Base-by-base conservation (phyloP, 2,797 vertebrate genomes). In the Intellagama lesueurii region DNA sequence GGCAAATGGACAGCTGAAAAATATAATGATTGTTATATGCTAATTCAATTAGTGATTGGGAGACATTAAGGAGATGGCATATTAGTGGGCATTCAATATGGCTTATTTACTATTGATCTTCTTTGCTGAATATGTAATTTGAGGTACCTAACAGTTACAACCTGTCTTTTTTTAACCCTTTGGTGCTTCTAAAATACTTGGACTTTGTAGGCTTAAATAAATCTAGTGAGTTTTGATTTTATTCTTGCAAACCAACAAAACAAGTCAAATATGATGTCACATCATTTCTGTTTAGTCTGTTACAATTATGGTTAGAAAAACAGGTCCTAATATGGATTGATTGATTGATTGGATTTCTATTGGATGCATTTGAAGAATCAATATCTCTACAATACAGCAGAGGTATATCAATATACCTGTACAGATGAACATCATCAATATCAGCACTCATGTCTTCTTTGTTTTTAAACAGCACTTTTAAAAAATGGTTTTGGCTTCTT, bases 211-310 rank as follows among this genome's bases (percentile, higher is more conserved):
- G 6, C 69, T 91, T 90, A 66, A 17, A 91, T 72, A 90, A 83
- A 88, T 64, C 40, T 87, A 91, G 80, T 85, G 82, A 90, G 81
- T 91, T 94, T 47, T 94, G 96, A 93, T 70, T 0, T 0, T 17
- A 93, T 28, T 91, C 85, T 85, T 92, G 81, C 87, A 96, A 87
- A 90, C 88, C 88, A 94, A 91, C 78, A 47, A 95, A 94, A 92
- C 77, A 83, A 89, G 90, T 92, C 83, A 92, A 87, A 95, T 73
- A 83, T 95, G 84, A 93, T n/a, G 90, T 75, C 32, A 78, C 89
- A 82, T 81, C 81, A 87, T 81, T 79, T 88, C 92, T 89, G 91
- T 92, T 91, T 94, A 93, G 28, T 80, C 49, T 87, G 82, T 91
- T 89, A 91, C 92, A 95, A 92, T 89, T 94, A 88, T 86, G 91